Evolutionary conservation across 2,888 invertebrate genomes (phyloP).

Genomic region (Penaeus monodon): DNA sequence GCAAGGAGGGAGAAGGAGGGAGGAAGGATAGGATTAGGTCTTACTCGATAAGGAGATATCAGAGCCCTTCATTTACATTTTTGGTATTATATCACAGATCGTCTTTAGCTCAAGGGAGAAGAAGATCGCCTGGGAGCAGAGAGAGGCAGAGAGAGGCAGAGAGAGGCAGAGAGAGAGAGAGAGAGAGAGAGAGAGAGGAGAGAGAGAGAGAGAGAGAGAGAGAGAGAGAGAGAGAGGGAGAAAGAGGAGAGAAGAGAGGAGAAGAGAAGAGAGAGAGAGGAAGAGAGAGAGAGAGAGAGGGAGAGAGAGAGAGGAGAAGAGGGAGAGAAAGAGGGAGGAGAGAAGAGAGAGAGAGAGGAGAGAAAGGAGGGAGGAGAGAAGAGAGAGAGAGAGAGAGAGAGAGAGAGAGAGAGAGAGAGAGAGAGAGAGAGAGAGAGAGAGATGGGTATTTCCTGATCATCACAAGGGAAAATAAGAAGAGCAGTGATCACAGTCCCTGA

Average conservation of each 20-base stretch:
- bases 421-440: neutral
- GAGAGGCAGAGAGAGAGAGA: conserved; percentile 3
- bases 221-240: no score
- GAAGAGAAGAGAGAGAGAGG: no score
- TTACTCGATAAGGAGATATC: neutral
- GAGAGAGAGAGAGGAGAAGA: neutral
- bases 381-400: conserved; percentile 32
- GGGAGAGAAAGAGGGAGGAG: conserved; percentile 24
- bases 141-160: neutral
- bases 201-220: no score
- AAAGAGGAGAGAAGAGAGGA: neutral
- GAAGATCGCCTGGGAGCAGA: neutral
- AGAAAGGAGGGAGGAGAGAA: neutral
- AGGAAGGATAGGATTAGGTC: neutral
- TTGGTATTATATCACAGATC: no score
- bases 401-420: neutral
- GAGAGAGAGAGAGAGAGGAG: conserved; percentile 3
- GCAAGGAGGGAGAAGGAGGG: conserved; percentile 11
- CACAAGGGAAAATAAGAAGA: conserved; percentile 1
- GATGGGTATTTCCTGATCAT: neutral
- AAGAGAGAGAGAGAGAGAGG: neutral
- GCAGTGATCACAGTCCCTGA: neutral
- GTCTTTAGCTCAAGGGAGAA: neutral
- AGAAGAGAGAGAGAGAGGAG: conserved; percentile 18
- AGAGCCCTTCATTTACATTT: no score